These are phyloP conservation scores for Eupithecia vulgata DNA, from an alignment of 2,888 invertebrate species.

Conservation along the genomic window DNA sequence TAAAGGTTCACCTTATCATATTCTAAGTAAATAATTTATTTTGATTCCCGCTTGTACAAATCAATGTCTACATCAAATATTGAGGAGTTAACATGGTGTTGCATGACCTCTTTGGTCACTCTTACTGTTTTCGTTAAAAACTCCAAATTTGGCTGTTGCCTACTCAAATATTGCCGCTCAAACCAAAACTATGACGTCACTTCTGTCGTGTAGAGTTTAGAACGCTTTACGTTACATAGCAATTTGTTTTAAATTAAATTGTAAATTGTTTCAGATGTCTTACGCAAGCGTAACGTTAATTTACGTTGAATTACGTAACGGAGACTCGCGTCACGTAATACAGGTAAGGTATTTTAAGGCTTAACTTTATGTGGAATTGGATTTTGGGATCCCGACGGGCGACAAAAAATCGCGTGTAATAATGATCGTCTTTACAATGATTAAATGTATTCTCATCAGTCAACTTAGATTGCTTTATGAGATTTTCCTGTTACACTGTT, in stretches of 20 bases:
- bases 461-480: neutral
- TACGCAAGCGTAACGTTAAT: constrained; percentile 39
- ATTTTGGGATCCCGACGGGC: neutral
- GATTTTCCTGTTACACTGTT: neutral
- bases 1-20: too few relatives aligned
- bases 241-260: constrained; percentile 37
- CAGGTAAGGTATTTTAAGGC: constrained; percentile 21
- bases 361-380: constrained; percentile 14
- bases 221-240: constrained; percentile 10
- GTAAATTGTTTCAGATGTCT: constrained; percentile 44
- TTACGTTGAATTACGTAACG: constrained; percentile 37
- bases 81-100: neutral
- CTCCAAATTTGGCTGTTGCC: neutral
- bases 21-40: neutral
- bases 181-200: constrained; percentile 8
- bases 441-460: neutral
- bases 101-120: neutral
- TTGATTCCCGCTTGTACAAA: too few relatives aligned
- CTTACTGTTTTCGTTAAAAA: neutral
- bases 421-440: neutral
- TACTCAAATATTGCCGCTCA: neutral
- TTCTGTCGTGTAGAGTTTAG: neutral
- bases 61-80: too few relatives aligned
- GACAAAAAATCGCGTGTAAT: neutral
- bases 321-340: constrained; percentile 12